Base-by-base conservation (phyloP, 2,113 vertebrate species). In the Heteronetta atricapilla region DNA sequence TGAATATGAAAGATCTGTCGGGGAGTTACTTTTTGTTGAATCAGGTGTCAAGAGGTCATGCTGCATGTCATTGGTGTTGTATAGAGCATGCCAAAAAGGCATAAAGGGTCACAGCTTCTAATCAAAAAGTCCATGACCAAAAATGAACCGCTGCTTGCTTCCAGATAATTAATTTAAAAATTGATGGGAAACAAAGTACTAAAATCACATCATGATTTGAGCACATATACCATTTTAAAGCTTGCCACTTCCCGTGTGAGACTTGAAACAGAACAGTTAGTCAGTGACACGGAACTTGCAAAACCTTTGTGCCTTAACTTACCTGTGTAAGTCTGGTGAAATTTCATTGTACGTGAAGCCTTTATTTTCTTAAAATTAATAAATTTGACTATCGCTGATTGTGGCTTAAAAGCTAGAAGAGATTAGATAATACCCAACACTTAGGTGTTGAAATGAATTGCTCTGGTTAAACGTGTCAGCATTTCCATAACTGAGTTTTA, bases 91-190 rank as follows among this genome's bases (percentile, higher is more conserved):
- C 96, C 98, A 97, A 98, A 97, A 97, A 98, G 98, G 97, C 96
- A 96, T 94, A 86, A 96, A 95, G 97, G 99, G 98, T 99, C 98
- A 98, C 93, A 97, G 98, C 96, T 97, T 98, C 97, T 97, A 97
- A 99, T 99, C 98, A 98, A 98, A 99, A 99, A 98, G 98, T 98
- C 98, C 97, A 96, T 95, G 98, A 97, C 98, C 98, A 99, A 98
- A 97, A 99, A 99, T 99, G 99, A 99, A 99, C 98, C 98, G 97
- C 96, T 98, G 97, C 97, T 98, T 98, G 98, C 98, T 98, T 98
- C 93, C 96, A 98, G 98, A 99, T 99, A 98, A 99, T 99, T 99
- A 98, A 99, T 99, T 99, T 98, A 98, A 98, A 98, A 98, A 98
- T 98, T 98, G 98, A 99, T 97, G 97, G 97, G 97, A 96, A 98